Percentiles rank a stretch among this genome's conserved stretches.
phyloP scores from a whole-genome alignment of 2,113 vertebrate species.

The Pitta sordida region DNA sequence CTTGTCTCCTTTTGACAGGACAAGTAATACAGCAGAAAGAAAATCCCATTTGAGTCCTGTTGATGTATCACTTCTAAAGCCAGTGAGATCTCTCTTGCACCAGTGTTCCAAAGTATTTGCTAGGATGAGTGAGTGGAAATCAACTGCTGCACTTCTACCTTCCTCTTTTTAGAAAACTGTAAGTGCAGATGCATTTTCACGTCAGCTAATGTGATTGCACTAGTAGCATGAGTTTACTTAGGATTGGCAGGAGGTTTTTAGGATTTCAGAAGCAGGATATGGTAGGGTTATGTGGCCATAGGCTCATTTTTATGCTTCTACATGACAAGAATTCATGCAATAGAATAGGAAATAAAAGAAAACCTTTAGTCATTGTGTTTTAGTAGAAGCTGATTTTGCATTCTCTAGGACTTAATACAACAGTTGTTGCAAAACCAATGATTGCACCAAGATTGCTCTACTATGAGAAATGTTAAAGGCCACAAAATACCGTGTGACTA shows the following conservation, averaged over 20 bases:
- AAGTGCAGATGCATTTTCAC: background rate
- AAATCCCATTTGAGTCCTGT: background rate
- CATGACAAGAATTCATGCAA: background rate
- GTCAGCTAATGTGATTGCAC: background rate
- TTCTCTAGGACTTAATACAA: background rate
- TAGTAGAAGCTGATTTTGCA: background rate
- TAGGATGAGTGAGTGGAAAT: background rate
- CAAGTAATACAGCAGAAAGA: background rate
- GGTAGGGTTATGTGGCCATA: background rate
- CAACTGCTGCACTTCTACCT: background rate
- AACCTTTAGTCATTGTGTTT: fast-evolving
- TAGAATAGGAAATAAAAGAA: background rate
- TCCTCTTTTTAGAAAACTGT: background rate
- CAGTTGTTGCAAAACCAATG: background rate
- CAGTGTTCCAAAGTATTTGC: background rate
- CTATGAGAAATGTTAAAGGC: background rate
- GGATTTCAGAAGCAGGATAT: background rate
- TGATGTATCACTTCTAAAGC: background rate
- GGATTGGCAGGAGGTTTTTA: background rate
- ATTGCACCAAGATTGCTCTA: background rate
- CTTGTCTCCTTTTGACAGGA: background rate
- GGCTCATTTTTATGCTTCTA: background rate
- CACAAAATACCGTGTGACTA: background rate
- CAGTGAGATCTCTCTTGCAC: background rate
- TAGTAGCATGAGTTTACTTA: background rate